A percentile compares a stretch with the other conserved stretches of the same genome.
Conservation (phyloP, 2,113 vertebrate genomes). For the Taxidea taxus region DNA sequence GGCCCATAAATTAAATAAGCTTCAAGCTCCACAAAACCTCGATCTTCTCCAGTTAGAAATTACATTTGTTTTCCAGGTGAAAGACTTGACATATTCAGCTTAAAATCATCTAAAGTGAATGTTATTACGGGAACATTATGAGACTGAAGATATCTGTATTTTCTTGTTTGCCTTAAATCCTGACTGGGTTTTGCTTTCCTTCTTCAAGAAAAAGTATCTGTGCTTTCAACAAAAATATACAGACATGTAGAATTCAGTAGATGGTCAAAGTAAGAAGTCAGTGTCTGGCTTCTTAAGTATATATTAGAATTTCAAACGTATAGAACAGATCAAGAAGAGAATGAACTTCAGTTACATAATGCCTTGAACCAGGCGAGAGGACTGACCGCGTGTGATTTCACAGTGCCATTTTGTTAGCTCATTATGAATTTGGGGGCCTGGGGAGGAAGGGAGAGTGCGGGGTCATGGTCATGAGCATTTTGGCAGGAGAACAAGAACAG, state of each 20-base stretch:
- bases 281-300: neutral
- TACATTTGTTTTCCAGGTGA: neutral
- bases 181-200: neutral
- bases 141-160: neutral
- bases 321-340: neutral
- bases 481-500: neutral
- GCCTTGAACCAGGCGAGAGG: neutral
- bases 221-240: neutral
- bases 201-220: neutral
- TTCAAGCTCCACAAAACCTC: conserved; percentile 2
- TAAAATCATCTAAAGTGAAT: neutral
- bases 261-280: neutral
- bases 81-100: neutral
- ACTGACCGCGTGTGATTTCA: neutral
- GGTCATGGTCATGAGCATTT: neutral
- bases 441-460: neutral
- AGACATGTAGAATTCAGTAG: neutral
- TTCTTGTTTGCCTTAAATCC: neutral
- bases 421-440: neutral
- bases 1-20: conserved; percentile 18
- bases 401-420: neutral
- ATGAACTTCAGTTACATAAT: neutral
- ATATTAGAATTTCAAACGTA: neutral
- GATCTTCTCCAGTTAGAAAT: neutral
- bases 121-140: neutral